phyloP scores from a whole-genome alignment of 2,888 invertebrate species.

The Bedellia somnulentella region DNA sequence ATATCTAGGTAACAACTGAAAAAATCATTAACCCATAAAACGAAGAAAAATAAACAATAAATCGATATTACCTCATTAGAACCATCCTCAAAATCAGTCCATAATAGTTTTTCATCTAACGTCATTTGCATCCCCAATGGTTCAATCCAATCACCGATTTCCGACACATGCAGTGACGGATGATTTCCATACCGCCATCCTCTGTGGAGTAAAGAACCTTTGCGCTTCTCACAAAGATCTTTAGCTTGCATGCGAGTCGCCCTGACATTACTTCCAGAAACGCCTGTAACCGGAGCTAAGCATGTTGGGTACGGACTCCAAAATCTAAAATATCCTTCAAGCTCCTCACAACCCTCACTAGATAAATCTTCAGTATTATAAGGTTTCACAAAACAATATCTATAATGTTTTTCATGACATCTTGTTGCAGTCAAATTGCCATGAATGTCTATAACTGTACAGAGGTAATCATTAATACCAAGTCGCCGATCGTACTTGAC shows the following conservation, averaged over 20 bases:
- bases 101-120: constrained; percentile 16
- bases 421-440: constrained; percentile 27
- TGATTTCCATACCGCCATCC: constrained; percentile 46
- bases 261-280: constrained; percentile 26
- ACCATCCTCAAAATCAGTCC: constrained; percentile 20
- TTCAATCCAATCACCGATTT: constrained; percentile 16
- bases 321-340: constrained; percentile 22
- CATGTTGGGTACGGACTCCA: constrained; percentile 35
- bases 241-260: constrained; percentile 40
- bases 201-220: constrained; percentile 28
- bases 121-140: constrained; percentile 31
- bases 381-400: constrained; percentile 38
- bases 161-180: constrained; percentile 15
- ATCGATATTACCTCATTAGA: constrained; percentile 19
- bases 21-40: too few species aligned
- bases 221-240: constrained; percentile 24
- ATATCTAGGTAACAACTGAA: too few species aligned
- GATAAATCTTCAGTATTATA: constrained; percentile 21
- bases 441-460: constrained; percentile 28
- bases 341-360: constrained; percentile 22
- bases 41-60: too few species aligned
- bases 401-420: constrained; percentile 31
- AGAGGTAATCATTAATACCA: constrained; percentile 26
- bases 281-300: constrained; percentile 20
- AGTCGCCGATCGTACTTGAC: constrained; percentile 19